These are phyloP conservation scores for Patiria pectinifera DNA, from an alignment of 53 echinoderm and acorn worm species.

Conservation along the genomic window DNA sequence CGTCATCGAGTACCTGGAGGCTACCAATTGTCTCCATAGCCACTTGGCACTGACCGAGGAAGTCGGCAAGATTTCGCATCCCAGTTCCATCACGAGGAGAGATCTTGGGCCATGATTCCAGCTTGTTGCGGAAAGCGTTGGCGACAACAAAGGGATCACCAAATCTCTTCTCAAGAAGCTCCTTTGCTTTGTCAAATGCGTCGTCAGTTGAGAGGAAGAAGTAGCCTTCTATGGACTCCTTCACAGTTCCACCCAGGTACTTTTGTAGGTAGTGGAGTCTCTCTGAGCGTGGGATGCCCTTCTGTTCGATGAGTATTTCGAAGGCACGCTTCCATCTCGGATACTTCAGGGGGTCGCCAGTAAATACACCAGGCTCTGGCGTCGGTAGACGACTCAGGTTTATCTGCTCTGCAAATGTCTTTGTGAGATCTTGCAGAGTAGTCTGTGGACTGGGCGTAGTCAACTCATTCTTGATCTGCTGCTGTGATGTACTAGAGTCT, in stretches of 20 bases:
- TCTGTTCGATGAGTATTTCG: slow-evolving; percentile 60
- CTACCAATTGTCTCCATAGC: slow-evolving; percentile 54
- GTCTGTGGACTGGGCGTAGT: background rate
- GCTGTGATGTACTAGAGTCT: too few species aligned
- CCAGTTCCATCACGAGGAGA: slow-evolving; percentile 36
- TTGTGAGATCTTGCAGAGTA: background rate
- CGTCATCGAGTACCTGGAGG: background rate
- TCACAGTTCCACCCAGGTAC: slow-evolving; percentile 70
- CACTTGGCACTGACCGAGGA: slow-evolving; percentile 38
- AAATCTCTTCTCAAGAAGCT: slow-evolving; percentile 34
- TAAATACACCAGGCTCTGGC: slow-evolving; percentile 68
- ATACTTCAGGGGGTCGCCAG: slow-evolving; percentile 66
- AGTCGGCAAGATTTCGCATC: slow-evolving; percentile 51
- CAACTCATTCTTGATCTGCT: too few species aligned
- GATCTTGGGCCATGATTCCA: slow-evolving; percentile 55
- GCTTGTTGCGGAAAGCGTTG: slow-evolving; percentile 52
- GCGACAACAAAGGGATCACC: slow-evolving; percentile 57
- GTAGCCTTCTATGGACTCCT: slow-evolving; percentile 64
- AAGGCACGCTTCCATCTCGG: slow-evolving; percentile 64
- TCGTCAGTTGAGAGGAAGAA: slow-evolving; percentile 55
- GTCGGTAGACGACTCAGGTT: slow-evolving; percentile 41
- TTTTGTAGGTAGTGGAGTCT: too few species aligned
- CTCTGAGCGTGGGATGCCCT: too few species aligned
- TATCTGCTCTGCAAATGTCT: slow-evolving; percentile 40
- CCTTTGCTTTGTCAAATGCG: slow-evolving; percentile 47